Conservation (phyloP, 2,888 invertebrate species). For the Minunthozetes semirufus region DNA sequence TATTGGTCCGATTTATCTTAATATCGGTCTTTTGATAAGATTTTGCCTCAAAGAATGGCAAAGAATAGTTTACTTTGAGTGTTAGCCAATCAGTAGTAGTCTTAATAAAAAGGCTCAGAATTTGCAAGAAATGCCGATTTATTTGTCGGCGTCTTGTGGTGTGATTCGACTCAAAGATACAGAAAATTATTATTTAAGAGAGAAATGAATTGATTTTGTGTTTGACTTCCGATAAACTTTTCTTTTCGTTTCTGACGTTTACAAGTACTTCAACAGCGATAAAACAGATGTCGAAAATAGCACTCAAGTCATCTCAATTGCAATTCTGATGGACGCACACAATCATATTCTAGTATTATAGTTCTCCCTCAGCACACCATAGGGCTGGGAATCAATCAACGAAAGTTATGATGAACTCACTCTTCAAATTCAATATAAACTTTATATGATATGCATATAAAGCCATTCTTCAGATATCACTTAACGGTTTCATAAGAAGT, state of each 20-base stretch:
- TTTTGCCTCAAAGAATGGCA: not conserved
- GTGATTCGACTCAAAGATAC: not conserved
- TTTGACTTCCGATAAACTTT: conserved; percentile 16
- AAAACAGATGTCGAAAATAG: conserved; percentile 13
- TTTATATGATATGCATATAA: not conserved
- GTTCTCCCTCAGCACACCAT: not conserved
- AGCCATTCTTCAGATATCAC: not conserved
- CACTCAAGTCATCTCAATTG: not conserved
- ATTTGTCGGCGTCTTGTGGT: conserved; percentile 3
- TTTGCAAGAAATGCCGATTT: not conserved
- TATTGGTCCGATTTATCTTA: not conserved
- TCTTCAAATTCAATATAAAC: not conserved
- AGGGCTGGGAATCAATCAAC: no score
- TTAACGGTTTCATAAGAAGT: conserved; percentile 11
- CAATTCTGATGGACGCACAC: not conserved
- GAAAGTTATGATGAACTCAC: not conserved
- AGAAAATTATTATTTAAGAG: not conserved
- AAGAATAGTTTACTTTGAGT: not conserved
- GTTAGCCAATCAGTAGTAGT: not conserved
- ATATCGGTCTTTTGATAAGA: not conserved
- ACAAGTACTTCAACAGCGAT: not conserved
- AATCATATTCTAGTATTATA: no score
- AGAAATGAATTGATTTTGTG: conserved; percentile 5
- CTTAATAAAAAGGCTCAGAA: not conserved
- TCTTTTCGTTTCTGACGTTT: not conserved